These are phyloP conservation scores for Hippocampus comes DNA, from an alignment of 2,113 vertebrate genomes.

Conservation along the genomic window DNA sequence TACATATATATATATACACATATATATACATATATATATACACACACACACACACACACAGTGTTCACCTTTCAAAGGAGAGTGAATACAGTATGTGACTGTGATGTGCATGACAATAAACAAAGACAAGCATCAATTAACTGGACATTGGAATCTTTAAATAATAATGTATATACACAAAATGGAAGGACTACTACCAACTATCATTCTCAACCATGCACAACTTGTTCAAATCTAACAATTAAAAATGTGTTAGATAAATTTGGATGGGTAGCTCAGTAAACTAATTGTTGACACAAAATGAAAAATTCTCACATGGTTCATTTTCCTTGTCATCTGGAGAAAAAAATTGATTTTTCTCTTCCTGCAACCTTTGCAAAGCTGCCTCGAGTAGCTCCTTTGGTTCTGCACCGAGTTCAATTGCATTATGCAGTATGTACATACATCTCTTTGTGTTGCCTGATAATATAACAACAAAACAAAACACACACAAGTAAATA, in stretches of 20 bases:
- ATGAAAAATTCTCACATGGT: constrained; percentile 64
- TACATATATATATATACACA: too few relatives aligned
- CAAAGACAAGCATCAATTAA: neutral
- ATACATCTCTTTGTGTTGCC: constrained; percentile 83
- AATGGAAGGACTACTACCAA: neutral
- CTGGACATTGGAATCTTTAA: neutral
- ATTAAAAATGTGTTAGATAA: neutral
- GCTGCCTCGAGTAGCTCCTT: constrained; percentile 79
- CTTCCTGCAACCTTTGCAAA: constrained; percentile 75
- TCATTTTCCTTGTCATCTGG: constrained; percentile 85
- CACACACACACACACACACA: too few relatives aligned
- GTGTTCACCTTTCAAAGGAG: too few relatives aligned
- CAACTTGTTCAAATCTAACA: neutral
- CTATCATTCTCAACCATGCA: neutral
- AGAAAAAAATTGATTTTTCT: constrained; percentile 69
- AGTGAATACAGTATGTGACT: too few relatives aligned
- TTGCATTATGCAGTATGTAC: constrained; percentile 85
- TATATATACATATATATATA: too few relatives aligned
- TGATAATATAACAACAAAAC: constrained; percentile 40
- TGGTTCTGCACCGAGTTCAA: constrained; percentile 82
- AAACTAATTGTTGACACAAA: neutral
- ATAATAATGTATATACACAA: neutral
- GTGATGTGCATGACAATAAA: neutral
- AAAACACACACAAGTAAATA: constrained; percentile 6
- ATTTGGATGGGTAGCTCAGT: neutral